Base-by-base conservation (phyloP, 2,888 invertebrate genomes). In the Phania funesta region DNA sequence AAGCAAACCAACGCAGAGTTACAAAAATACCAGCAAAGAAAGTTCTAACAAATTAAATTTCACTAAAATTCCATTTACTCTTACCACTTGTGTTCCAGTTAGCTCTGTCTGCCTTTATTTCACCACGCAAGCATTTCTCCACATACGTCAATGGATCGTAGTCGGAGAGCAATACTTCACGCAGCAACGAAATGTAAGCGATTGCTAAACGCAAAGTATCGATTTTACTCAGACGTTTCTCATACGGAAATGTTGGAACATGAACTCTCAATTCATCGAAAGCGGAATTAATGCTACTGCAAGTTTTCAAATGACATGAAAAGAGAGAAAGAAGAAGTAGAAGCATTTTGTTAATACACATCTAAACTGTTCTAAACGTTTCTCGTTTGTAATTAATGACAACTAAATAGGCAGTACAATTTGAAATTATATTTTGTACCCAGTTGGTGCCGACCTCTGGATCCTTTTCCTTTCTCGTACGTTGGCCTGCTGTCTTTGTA, bases 241-340 rank as follows among this genome's bases (percentile, higher is more conserved):
- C 99, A 91, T 98, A 99, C 0, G 99, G 99, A 92, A 99, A 99
- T 81, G 99, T 99, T 62, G 99, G 99, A 87, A 99, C 99, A 92
- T 98, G 98, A 86, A 96, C 96, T 73, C 99, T 94, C 88, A 99
- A 94, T 91, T 98, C 98, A 93, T 99, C 98, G 94, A 99, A 99
- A 91, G 98, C 99, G 92, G 97, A 97, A 95, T 98, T 98, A 93
- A 99, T 99, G 94, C 98, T 99, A 95, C 96, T 97, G 94, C 93
- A 95, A 79, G 78, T 83, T 82, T 85, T 70, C 81, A 89, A 26
- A 68, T 52, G 58, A 44, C 44, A 41, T 5, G 29, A 29, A 44
- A 18, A 16, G 16, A 38, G 13, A 38, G 38, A 38, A n/a, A 38
- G 1, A 38, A 44, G 16, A 44, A 18, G 7, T 16, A 7, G 8